Evolutionary conservation across 1,140 invertebrate genomes (phyloP).

Genomic region (Phthorimaea operculella): DNA sequence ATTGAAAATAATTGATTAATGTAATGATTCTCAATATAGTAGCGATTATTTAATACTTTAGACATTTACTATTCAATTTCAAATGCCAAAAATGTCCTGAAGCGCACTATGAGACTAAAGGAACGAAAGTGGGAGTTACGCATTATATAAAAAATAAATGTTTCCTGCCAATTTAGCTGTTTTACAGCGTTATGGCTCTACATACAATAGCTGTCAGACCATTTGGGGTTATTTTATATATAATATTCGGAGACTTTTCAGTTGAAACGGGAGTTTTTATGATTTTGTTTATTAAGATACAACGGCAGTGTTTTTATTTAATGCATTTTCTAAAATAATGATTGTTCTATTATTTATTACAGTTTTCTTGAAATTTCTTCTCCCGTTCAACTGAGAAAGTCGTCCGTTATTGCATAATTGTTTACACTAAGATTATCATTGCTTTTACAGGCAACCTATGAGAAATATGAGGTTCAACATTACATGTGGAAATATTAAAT

Average conservation of each 20-base stretch:
- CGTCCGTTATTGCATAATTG: conserved; percentile 12
- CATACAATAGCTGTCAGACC: conserved; percentile 27
- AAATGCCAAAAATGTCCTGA: background rate
- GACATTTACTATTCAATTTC: conserved; percentile 1
- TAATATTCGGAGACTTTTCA: background rate
- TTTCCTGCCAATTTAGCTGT: conserved; percentile 33
- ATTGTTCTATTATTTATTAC: no score
- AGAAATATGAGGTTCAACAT: no score
- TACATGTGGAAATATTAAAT: no score
- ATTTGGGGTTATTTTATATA: conserved; percentile 31
- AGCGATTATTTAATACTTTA: conserved; percentile 52
- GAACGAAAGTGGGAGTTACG: conserved; percentile 29
- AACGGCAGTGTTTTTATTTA: no score
- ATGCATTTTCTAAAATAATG: no score
- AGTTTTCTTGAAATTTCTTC: no score
- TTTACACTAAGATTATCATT: conserved; percentile 41
- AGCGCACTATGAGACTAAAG: conserved; percentile 14
- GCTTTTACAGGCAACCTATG: conserved; percentile 41
- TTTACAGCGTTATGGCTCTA: conserved; percentile 29
- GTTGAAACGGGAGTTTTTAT: background rate
- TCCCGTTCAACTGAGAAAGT: no score
- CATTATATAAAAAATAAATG: conserved; percentile 19
- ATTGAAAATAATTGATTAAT: conserved; percentile 42
- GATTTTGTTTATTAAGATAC: no score
- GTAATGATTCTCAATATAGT: conserved; percentile 29